phyloP scores from a whole-genome alignment of 2,888 invertebrate species.

The Siphonodentalium dalli region DNA sequence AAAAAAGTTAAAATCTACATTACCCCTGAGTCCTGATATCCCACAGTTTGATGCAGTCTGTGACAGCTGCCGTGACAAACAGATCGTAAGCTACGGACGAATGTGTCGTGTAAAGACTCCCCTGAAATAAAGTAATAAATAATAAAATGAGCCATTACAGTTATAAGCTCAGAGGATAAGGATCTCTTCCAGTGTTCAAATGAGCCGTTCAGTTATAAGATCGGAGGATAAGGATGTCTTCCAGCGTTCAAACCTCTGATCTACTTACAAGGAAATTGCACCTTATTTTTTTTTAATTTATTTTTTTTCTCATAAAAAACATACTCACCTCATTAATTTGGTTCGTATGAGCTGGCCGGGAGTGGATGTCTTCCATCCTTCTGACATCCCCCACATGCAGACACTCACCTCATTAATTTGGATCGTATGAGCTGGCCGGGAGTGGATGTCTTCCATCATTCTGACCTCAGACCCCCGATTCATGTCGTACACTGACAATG shows the following conservation, averaged over 20 bases:
- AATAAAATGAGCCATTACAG: not conserved
- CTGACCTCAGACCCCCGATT: constrained; percentile 53
- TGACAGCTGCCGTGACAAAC: constrained; percentile 58
- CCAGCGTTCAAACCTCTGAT: too few species aligned
- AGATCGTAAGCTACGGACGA: constrained; percentile 55
- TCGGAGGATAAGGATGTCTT: too few species aligned
- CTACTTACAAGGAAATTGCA: too few species aligned
- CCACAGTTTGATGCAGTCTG: constrained; percentile 65
- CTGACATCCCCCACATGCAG: too few species aligned
- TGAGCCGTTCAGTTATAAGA: too few species aligned
- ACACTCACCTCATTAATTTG: constrained; percentile 56
- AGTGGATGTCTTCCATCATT: constrained; percentile 54
- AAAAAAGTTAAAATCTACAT: too few species aligned
- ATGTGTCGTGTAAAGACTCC: constrained; percentile 54
- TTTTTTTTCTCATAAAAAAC: too few species aligned
- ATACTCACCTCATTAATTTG: constrained; percentile 56
- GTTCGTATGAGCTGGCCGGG: constrained; percentile 53
- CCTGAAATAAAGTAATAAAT: constrained; percentile 34
- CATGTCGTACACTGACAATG: constrained; percentile 60
- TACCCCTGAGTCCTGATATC: constrained; percentile 60
- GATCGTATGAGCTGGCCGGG: constrained; percentile 53
- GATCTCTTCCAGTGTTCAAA: too few species aligned
- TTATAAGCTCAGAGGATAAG: not conserved
- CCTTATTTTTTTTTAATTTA: not conserved
- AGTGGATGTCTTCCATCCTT: constrained; percentile 54